Conservation (phyloP, 2,797 vertebrate genomes). For the Artibeus jamaicensis region DNA sequence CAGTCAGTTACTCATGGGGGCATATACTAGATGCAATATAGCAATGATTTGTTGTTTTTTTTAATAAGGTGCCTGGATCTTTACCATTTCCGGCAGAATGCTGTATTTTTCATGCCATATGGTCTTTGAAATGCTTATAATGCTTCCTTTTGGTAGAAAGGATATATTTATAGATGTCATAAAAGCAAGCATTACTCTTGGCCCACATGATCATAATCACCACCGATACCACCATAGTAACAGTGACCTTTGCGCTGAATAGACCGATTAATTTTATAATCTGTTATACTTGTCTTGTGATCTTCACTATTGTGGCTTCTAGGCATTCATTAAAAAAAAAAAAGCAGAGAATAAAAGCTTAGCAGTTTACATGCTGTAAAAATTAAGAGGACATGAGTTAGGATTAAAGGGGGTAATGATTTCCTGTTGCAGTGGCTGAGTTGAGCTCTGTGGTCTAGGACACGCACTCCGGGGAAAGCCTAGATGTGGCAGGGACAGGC, state of each 20-base stretch:
- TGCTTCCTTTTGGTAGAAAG: constrained; percentile 1
- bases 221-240: background rate
- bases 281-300: background rate
- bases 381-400: constrained; percentile 48
- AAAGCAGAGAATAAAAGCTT: background rate
- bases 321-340: background rate
- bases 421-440: constrained; percentile 40
- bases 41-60: background rate
- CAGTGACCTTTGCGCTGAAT: background rate
- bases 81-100: background rate
- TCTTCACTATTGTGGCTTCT: background rate
- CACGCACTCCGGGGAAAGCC: background rate
- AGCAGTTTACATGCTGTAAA: constrained; percentile 29
- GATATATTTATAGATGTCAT: constrained; percentile 12
- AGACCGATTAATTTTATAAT: background rate
- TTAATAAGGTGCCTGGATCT: background rate
- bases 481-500: background rate
- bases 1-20: background rate
- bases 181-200: background rate
- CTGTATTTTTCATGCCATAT: background rate
- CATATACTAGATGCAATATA: background rate
- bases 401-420: constrained; percentile 32
- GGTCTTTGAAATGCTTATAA: background rate
- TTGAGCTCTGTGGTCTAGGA: constrained; percentile 33
- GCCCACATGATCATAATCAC: background rate